Base-by-base conservation (phyloP, 2,797 vertebrate genomes). In the Petrocephalus schoutedeni region DNA sequence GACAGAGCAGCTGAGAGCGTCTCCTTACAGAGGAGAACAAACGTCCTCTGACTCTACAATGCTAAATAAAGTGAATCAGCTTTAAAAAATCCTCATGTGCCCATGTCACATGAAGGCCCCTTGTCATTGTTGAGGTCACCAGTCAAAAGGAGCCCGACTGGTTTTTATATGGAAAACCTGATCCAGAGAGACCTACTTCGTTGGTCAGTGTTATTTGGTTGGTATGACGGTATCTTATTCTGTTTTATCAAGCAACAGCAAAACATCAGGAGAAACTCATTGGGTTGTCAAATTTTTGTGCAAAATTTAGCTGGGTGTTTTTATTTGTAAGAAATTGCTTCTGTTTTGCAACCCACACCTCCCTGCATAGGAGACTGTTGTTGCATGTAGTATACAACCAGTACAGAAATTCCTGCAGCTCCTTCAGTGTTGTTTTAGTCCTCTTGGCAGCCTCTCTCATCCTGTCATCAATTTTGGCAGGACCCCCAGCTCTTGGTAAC, bases 101-200 rank as follows among this genome's bases (percentile, higher is more conserved):
- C 67, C 67, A 1, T 71, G 32, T 71, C 28, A 71, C 67, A 71
- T 16, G 64, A 71, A 71, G 32, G 67, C 67, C 67, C 67, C 67
- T 71, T 71, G 67, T 71, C 67, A 71, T 71, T 71, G 28, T 71
- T 71, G 67, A 71, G 67, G 28, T 71, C 67, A 71, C 67, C 28
- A 67, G 23, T 32, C 32, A 32, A 67, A 36, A 32, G 64, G 23
- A 32, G 32, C 28, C 28, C 1, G 14, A 32, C 64, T 71, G 32
- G 67, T 36, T 71, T 71, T 32, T 41, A 71, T 71, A 41, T 36
- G 67, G 32, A 71, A 71, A 41, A 36, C 67, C 67, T 71, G 67
- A 71, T 71, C 14, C 67, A 71, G 14, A 71, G 16, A 41, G 28
- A 36, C 64, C 5, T 36, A 36, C 64, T 28, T 71, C 23, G 5